A percentile compares a stretch with the other conserved stretches of the same genome.
Evolutionary conservation across 2,888 invertebrate genomes (phyloP).

Genomic region (Sisyra nigra): DNA sequence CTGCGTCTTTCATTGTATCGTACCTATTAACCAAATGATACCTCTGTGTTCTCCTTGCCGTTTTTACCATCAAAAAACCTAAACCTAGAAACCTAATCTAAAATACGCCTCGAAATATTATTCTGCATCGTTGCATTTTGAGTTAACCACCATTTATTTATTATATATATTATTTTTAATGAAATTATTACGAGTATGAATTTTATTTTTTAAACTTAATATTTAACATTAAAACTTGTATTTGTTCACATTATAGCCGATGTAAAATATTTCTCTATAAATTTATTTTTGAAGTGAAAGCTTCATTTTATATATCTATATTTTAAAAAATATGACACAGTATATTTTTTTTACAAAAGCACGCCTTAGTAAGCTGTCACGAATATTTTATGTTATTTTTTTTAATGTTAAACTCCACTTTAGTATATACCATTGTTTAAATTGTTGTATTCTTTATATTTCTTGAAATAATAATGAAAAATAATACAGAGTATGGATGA

Average conservation of each 20-base stretch:
- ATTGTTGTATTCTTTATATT: too few species aligned
- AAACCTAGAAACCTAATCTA: slow-evolving; percentile 4
- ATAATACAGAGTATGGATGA: too few species aligned
- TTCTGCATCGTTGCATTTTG: slow-evolving; percentile 30
- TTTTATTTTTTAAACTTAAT: too few species aligned
- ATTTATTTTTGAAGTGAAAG: too few species aligned
- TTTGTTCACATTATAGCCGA: slow-evolving; percentile 3
- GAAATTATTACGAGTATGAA: too few species aligned
- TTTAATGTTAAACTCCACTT: too few species aligned
- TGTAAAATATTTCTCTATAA: slow-evolving; percentile 1
- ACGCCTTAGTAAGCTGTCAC: neutral
- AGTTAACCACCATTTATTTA: slow-evolving; percentile 20
- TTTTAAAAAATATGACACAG: neutral
- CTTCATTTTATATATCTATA: too few species aligned
- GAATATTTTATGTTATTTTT: neutral
- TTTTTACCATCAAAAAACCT: slow-evolving; percentile 17
- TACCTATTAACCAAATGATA: slow-evolving; percentile 20
- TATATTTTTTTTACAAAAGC: neutral
- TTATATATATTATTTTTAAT: slow-evolving; percentile 4
- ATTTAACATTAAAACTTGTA: too few species aligned
- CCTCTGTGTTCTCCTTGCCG: slow-evolving; percentile 24
- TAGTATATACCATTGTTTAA: too few species aligned
- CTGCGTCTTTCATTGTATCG: slow-evolving; percentile 62
- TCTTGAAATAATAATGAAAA: too few species aligned
- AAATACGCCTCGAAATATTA: slow-evolving; percentile 10